These are phyloP conservation scores for Sinocyclocheilus grahami DNA, from an alignment of 2,113 vertebrate species.

Conservation along the genomic window DNA sequence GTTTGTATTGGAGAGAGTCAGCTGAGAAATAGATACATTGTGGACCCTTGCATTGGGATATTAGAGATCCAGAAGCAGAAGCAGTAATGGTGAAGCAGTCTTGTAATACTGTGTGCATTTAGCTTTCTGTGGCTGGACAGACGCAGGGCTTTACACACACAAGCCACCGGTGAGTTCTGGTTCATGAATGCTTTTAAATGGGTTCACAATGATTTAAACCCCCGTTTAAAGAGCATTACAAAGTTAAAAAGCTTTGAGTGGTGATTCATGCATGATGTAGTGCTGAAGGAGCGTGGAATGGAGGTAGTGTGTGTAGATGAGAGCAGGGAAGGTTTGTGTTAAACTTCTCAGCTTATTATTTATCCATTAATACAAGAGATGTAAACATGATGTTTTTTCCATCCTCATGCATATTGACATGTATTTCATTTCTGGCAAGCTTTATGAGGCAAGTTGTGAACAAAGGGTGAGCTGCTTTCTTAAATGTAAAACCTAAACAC, in stretches of 20 bases:
- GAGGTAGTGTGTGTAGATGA: too few species aligned
- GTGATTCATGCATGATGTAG: neutral
- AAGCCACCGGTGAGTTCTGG: neutral
- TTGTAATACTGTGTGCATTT: constrained; percentile 31
- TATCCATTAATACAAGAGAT: too few species aligned
- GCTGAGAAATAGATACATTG: constrained; percentile 62
- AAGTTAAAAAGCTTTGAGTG: neutral
- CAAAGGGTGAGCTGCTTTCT: neutral
- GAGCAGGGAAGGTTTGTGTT: too few species aligned
- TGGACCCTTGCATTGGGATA: constrained; percentile 63
- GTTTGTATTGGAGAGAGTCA: constrained; percentile 38
- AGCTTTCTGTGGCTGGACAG: neutral
- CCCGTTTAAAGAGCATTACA: neutral
- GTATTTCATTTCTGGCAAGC: neutral
- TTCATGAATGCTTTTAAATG: neutral
- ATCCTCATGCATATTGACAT: neutral
- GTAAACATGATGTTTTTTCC: too few species aligned
- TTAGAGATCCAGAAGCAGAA: constrained; percentile 64
- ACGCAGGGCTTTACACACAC: constrained; percentile 9
- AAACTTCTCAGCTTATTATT: too few species aligned
- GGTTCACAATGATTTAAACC: neutral
- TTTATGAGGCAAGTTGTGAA: neutral
- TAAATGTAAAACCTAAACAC: neutral
- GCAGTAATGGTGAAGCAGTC: constrained; percentile 36
- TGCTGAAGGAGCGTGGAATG: too few species aligned